Evolutionary conservation across 2,113 vertebrate species (phyloP).

Genomic region (Axis porcinus): DNA sequence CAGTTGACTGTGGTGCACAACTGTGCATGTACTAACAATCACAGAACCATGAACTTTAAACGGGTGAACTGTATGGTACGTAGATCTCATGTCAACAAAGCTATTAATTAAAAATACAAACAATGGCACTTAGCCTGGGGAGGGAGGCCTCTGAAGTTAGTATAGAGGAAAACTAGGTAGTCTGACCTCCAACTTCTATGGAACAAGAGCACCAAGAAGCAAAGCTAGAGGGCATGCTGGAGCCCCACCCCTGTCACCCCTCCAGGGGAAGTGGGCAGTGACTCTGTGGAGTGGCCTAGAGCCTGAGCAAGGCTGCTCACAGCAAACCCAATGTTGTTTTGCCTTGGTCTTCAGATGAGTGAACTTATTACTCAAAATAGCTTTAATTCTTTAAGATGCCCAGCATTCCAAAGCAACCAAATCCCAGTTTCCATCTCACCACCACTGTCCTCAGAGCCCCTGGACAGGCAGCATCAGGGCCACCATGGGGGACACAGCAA

Average conservation of each 20-base stretch:
- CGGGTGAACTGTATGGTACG: rapidly evolving
- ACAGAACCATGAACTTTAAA: not conserved
- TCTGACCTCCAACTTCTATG: too few species aligned
- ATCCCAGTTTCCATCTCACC: not conserved
- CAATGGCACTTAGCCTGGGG: rapidly evolving
- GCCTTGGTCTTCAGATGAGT: not conserved
- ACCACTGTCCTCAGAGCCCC: rapidly evolving
- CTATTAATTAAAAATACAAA: too few species aligned
- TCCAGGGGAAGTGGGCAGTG: not conserved
- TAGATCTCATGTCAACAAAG: rapidly evolving
- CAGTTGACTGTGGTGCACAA: not conserved
- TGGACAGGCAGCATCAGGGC: not conserved
- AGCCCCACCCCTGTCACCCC: not conserved
- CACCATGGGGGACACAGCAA: rapidly evolving
- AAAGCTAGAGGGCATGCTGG: too few species aligned
- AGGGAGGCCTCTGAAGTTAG: not conserved
- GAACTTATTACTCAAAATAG: not conserved
- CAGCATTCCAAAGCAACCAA: not conserved
- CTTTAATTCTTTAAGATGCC: not conserved
- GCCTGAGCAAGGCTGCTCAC: not conserved
- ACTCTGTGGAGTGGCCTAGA: not conserved
- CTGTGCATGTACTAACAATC: not conserved
- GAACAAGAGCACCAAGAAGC: not conserved
- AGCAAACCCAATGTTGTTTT: rapidly evolving
- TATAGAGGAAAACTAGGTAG: too few species aligned